phyloP scores from a whole-genome alignment of 2,113 vertebrate species.

The Urocitellus parryii region DNA sequence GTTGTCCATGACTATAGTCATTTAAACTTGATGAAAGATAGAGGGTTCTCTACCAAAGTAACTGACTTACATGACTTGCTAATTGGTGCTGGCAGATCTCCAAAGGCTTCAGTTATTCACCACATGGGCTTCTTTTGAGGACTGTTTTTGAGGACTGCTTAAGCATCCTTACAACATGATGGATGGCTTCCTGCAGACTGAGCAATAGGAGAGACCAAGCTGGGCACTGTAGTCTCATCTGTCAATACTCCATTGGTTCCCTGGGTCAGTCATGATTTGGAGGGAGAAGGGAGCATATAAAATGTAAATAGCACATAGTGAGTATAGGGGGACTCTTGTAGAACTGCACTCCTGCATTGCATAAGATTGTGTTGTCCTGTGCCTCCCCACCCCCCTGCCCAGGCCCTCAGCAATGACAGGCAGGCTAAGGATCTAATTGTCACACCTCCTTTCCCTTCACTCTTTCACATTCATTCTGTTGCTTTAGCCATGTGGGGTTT shows the following conservation, averaged over 20 bases:
- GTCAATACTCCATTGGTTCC: neutral
- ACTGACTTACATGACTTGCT: neutral
- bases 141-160: neutral
- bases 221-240: no score
- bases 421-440: neutral
- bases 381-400: no score
- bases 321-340: neutral
- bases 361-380: no score
- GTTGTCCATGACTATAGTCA: neutral
- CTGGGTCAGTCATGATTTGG: neutral
- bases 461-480: neutral
- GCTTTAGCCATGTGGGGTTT: neutral
- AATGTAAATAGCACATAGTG: neutral
- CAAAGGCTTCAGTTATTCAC: neutral
- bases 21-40: neutral
- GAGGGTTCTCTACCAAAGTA: neutral
- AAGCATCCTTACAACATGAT: neutral
- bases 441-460: accelerated
- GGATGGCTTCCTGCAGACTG: neutral
- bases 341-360: neutral
- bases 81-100: neutral
- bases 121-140: neutral
- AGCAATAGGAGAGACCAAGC: neutral
- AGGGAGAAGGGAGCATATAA: neutral
- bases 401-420: neutral